A percentile compares a stretch with the other conserved stretches of the same genome.
These are phyloP conservation scores for Hydractinia symbiolongicarpus DNA, from an alignment of 30 jellyfish, hydroid and myxozoan genomes.

Conservation along the genomic window DNA sequence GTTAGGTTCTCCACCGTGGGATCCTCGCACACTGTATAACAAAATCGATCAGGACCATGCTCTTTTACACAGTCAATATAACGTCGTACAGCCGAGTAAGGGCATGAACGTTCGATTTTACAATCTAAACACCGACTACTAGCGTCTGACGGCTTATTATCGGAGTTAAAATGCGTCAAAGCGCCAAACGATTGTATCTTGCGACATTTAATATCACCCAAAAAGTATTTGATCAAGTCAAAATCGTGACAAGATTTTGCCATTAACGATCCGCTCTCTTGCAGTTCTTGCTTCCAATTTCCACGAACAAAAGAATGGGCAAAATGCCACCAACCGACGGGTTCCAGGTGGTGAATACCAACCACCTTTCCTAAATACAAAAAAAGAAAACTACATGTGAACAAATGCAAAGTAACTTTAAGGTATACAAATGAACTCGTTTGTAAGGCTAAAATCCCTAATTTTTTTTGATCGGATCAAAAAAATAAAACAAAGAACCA, in stretches of 20 bases:
- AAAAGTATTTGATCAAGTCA: constrained; percentile 61
- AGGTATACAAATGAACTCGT: background rate
- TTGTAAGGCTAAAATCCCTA: background rate
- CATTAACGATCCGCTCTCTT: constrained; percentile 58
- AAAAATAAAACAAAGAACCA: background rate
- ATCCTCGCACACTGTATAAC: constrained; percentile 41
- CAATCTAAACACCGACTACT: constrained; percentile 65
- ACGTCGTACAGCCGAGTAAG: constrained; percentile 74
- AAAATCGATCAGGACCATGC: constrained; percentile 50
- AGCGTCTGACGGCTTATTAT: constrained; percentile 64
- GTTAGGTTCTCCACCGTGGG: constrained; percentile 56
- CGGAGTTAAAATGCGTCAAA: constrained; percentile 46
- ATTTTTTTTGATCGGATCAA: too few species aligned
- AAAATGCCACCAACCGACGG: constrained; percentile 90
- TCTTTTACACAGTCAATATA: constrained; percentile 48
- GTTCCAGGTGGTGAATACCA: constrained; percentile 78
- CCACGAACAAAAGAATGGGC: constrained; percentile 92
- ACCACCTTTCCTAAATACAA: constrained; percentile 5
- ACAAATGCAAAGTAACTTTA: background rate
- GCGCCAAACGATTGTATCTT: constrained; percentile 72
- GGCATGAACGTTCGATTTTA: constrained; percentile 57
- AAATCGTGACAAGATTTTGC: constrained; percentile 83
- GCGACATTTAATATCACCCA: constrained; percentile 53
- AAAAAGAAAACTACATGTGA: background rate
- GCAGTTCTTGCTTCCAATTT: constrained; percentile 50